Evolutionary conservation across 2,888 invertebrate genomes (phyloP).

Genomic region (Microctonus brassicae): DNA sequence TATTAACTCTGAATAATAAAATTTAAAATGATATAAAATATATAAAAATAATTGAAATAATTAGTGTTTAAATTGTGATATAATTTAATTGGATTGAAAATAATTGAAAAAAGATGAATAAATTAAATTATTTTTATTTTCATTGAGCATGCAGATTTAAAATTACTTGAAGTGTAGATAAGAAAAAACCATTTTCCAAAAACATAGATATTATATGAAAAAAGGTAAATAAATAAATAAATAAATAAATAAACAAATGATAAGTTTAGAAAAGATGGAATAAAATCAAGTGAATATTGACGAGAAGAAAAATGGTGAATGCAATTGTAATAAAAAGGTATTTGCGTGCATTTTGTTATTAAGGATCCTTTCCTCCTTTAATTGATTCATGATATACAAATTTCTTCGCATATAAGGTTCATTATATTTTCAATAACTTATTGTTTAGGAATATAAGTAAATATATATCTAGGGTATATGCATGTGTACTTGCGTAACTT

Average conservation of each 20-base stretch:
- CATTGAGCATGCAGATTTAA: too few species aligned
- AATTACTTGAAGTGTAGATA: neutral
- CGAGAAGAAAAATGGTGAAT: conserved; percentile 12
- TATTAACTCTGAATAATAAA: neutral
- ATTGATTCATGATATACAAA: conserved; percentile 68
- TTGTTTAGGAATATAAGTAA: conserved; percentile 45
- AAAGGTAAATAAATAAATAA: too few species aligned
- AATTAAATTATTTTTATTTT: too few species aligned
- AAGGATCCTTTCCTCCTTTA: conserved; percentile 60
- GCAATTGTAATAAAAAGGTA: conserved; percentile 6
- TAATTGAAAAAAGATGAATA: too few species aligned
- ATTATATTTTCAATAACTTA: conserved; percentile 64
- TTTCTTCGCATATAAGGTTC: conserved; percentile 64
- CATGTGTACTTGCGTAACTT: conserved; percentile 58
- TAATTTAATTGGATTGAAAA: too few species aligned
- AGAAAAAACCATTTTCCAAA: neutral
- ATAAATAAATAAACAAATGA: too few species aligned
- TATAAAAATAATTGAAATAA: neutral
- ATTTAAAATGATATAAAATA: neutral
- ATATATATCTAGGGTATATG: conserved; percentile 55
- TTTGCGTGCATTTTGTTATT: conserved; percentile 23
- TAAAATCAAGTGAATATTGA: neutral
- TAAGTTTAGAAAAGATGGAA: too few species aligned
- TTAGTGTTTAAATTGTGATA: neutral
- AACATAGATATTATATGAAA: neutral